Conservation (phyloP, 2,797 vertebrate genomes). For the Neoniphon sammara region DNA sequence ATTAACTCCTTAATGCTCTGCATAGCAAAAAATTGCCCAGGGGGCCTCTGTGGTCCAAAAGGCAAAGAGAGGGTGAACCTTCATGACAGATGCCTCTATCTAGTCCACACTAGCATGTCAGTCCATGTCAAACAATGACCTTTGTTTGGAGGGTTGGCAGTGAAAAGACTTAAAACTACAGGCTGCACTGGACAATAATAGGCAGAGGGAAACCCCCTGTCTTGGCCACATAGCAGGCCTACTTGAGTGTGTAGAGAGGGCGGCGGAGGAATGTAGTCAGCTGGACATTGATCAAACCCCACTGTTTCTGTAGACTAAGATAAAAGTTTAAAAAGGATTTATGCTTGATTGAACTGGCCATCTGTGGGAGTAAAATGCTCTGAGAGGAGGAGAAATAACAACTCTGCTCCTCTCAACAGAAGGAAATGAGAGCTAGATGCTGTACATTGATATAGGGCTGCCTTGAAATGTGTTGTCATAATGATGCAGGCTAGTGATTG, state of each 20-base stretch:
- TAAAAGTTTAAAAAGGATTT: conserved; percentile 52
- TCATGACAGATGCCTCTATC: conserved; percentile 68
- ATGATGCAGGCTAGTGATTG: conserved; percentile 16
- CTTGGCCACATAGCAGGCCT: conserved; percentile 37
- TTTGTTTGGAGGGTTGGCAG: conserved; percentile 47
- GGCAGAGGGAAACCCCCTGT: conserved; percentile 70
- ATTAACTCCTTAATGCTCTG: conserved; percentile 64
- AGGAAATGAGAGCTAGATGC: conserved; percentile 16
- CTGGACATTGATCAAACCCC: conserved; percentile 53
- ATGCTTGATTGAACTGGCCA: conserved; percentile 48
- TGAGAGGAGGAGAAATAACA: conserved; percentile 12
- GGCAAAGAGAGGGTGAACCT: conserved; percentile 64
- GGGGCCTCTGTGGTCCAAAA: conserved; percentile 25
- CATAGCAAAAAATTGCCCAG: conserved; percentile 24
- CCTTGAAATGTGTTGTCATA: background rate
- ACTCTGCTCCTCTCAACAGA: conserved; percentile 15
- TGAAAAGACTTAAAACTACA: conserved; percentile 46
- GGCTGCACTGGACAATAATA: conserved; percentile 46
- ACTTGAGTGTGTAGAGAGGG: conserved; percentile 45
- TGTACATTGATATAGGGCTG: conserved; percentile 11
- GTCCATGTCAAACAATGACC: conserved; percentile 70
- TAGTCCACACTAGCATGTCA: conserved; percentile 48
- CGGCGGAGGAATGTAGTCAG: conserved; percentile 63
- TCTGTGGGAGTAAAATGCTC: conserved; percentile 26
- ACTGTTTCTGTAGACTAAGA: conserved; percentile 44